Base-by-base conservation (phyloP, 2,113 vertebrate species). In the Pheucticus melanocephalus region DNA sequence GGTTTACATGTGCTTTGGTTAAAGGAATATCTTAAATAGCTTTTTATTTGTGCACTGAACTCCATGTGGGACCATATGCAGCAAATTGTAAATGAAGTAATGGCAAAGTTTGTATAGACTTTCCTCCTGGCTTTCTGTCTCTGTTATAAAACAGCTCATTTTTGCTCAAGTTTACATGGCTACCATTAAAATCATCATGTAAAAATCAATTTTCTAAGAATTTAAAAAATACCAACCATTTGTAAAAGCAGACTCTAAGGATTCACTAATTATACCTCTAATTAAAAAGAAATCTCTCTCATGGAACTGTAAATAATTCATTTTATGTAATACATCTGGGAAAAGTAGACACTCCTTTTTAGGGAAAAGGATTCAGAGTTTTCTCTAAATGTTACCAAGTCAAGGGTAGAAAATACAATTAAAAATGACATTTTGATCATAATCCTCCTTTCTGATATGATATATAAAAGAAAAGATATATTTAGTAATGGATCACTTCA, bases 381-480 rank as follows among this genome's bases (percentile, higher is more conserved):
- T 84, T 71, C 65, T 65, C 42, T 85, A 84, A 90, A 86, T 80
- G 63, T 47, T 94, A 94, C 35, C 37, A 88, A 92, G 48, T 73
- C 68, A 70, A 57, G 54, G 60, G 53, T 15, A 79, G 44, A 89
- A 92, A 89, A 92, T 80, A 87, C 59, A 92, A 89, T 91, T 95
- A 65, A 77, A 95, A 95, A 79, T 96, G 53, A 65, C 78, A 92
- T 95, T 96, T 96, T 87, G 37, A 50, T 82, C 39, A 59, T 87
- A 82, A 89, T 84, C n/a, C 24, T 20, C 12, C 50, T 92, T 92
- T 88, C 59, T 88, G 70, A 85, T 90, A 59, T 1, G 9, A 25
- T 80, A 80, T 44, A 66, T 73, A 90, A 95, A 95, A 83, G n/a
- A 87, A 95, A 82, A 82, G 9, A 39, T 80, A 63, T 54, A 86